These are phyloP conservation scores for Hirtodrosophila trivittata DNA, from an alignment of 2,888 invertebrate genomes.

Conservation along the genomic window DNA sequence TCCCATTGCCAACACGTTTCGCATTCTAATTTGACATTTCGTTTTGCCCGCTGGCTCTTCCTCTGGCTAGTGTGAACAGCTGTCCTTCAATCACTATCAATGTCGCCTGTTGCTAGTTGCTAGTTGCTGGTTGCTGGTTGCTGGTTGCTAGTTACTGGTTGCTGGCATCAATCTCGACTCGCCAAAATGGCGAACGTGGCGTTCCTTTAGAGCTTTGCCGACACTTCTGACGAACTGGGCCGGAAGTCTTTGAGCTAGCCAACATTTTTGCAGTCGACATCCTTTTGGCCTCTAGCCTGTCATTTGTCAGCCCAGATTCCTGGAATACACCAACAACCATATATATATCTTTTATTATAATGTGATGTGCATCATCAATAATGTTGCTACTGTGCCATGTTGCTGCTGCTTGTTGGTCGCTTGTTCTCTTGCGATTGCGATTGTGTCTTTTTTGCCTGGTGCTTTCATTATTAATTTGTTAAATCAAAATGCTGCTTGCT, in stretches of 20 bases:
- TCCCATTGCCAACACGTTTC: slow-evolving; percentile 77
- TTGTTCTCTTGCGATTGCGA: slow-evolving; percentile 8
- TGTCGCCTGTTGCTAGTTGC: slow-evolving; percentile 44
- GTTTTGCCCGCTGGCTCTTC: slow-evolving; percentile 36
- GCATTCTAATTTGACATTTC: slow-evolving; percentile 82
- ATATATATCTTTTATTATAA: slow-evolving; percentile 7
- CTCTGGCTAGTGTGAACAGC: slow-evolving; percentile 74
- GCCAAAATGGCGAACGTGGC: slow-evolving; percentile 63
- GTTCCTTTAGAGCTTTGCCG: slow-evolving; percentile 64
- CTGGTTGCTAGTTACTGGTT: slow-evolving; percentile 43
- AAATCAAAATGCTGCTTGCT: slow-evolving; percentile 79
- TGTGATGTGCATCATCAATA: slow-evolving; percentile 69
- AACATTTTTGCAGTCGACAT: slow-evolving; percentile 15
- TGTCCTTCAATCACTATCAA: slow-evolving; percentile 80
- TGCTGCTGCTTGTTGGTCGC: slow-evolving; percentile 12
- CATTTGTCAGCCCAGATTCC: slow-evolving; percentile 73
- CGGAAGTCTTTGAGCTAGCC: slow-evolving; percentile 65
- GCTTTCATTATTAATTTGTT: slow-evolving; percentile 80
- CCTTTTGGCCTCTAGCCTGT: slow-evolving; percentile 57
- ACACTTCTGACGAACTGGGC: slow-evolving; percentile 71
- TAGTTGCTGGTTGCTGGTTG: slow-evolving; percentile 33
- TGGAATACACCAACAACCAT: slow-evolving; percentile 46
- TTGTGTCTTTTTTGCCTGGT: slow-evolving; percentile 21
- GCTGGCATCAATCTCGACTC: slow-evolving; percentile 68
- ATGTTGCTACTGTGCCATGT: slow-evolving; percentile 64